phyloP scores from a whole-genome alignment of 2,888 invertebrate genomes.

The Aporophyla nigra region DNA sequence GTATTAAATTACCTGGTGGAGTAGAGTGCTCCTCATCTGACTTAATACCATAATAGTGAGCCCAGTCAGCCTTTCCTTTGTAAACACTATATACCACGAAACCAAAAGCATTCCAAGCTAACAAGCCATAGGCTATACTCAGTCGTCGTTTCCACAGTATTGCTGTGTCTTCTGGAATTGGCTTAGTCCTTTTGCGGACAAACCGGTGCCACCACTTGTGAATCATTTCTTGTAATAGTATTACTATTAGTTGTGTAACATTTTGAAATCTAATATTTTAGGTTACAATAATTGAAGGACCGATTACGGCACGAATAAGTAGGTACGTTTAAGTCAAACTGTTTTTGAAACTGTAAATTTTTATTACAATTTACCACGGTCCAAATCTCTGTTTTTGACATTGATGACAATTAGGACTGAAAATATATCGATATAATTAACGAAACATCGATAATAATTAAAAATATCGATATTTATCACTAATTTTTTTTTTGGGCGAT shows the following conservation, averaged over 20 bases:
- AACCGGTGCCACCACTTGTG: conserved; percentile 86
- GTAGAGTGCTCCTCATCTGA: conserved; percentile 90
- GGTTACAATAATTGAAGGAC: conserved; percentile 31
- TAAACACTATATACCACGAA: conserved; percentile 91
- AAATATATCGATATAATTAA: too few species aligned
- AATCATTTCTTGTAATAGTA: conserved; percentile 68
- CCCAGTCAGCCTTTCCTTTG: conserved; percentile 93
- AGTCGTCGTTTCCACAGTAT: conserved; percentile 91
- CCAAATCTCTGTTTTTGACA: neutral
- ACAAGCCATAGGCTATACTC: conserved; percentile 92
- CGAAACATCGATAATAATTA: too few species aligned
- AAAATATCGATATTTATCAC: too few species aligned
- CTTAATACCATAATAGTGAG: conserved; percentile 92
- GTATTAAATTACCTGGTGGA: conserved; percentile 89
- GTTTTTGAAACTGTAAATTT: neutral
- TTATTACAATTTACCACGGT: neutral
- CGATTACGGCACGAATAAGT: neutral
- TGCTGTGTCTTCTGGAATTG: conserved; percentile 88
- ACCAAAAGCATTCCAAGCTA: conserved; percentile 94
- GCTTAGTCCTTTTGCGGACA: conserved; percentile 84
- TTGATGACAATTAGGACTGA: too few species aligned
- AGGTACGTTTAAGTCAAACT: neutral
- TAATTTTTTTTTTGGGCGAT: too few species aligned
- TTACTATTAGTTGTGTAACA: conserved; percentile 44
- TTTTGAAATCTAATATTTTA: conserved; percentile 8